Percentiles rank a stretch among this genome's conserved stretches.
phyloP scores from a whole-genome alignment of 2,888 invertebrate species.

The Drosophila prolongata region DNA sequence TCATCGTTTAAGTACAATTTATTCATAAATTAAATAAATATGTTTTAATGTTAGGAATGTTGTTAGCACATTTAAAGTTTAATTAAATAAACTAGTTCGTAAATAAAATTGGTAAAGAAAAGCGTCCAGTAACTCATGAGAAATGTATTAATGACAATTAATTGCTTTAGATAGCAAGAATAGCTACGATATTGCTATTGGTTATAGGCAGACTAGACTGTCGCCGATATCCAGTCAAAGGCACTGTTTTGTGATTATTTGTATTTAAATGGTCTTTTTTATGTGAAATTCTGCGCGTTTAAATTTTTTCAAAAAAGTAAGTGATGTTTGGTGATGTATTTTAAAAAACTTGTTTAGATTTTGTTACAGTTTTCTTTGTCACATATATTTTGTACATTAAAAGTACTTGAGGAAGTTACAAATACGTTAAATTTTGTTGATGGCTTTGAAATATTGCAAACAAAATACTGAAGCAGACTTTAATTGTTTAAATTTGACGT shows the following conservation, averaged over 20 bases:
- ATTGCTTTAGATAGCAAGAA: constrained; percentile 27
- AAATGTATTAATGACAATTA: constrained; percentile 9
- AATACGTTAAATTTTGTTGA: background rate
- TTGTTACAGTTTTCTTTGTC: constrained; percentile 11
- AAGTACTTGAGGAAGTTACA: background rate
- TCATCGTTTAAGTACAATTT: constrained; percentile 61
- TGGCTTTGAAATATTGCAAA: background rate
- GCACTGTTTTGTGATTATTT: constrained; percentile 71
- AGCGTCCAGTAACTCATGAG: constrained; percentile 5
- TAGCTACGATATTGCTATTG: constrained; percentile 29
- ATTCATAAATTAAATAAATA: constrained; percentile 32
- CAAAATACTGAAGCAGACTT: background rate
- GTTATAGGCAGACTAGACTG: constrained; percentile 49
- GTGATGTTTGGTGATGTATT: background rate
- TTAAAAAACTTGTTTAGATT: background rate
- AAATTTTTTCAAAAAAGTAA: constrained; percentile 12
- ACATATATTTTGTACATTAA: constrained; percentile 22
- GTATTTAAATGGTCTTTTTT: constrained; percentile 16
- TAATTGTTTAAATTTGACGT: too few relatives aligned
- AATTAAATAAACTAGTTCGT: constrained; percentile 3
- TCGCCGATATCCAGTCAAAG: constrained; percentile 65
- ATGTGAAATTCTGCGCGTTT: constrained; percentile 34
- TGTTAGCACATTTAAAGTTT: constrained; percentile 26
- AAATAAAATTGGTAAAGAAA: constrained; percentile 13
- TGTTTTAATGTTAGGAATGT: constrained; percentile 31